Percentiles rank a stretch among this genome's conserved stretches.
Evolutionary conservation across 2,888 invertebrate genomes (phyloP).

Genomic region (Agrenia bidenticulata): DNA sequence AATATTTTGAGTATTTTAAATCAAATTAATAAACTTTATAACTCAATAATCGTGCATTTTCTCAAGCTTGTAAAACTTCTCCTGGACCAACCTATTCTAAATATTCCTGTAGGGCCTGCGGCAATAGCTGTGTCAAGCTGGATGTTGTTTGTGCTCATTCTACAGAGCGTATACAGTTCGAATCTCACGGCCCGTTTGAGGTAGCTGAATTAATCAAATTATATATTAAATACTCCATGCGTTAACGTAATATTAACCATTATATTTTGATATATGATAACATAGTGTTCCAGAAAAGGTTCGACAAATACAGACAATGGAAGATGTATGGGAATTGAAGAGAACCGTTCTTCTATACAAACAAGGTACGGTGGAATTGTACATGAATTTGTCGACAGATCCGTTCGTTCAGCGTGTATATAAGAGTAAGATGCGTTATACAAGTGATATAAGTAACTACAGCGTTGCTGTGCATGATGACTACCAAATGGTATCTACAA

Average conservation of each 20-base stretch:
- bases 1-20: neutral
- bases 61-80: slow-evolving; percentile 14
- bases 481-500: too few species aligned
- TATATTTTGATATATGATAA: too few species aligned
- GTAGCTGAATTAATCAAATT: slow-evolving; percentile 3
- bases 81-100: slow-evolving; percentile 21
- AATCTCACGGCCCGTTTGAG: slow-evolving; percentile 26
- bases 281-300: neutral
- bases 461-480: too few species aligned
- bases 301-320: slow-evolving; percentile 14
- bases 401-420: neutral
- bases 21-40: neutral
- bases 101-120: slow-evolving; percentile 22
- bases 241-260: too few species aligned
- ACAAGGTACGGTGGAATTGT: slow-evolving; percentile 15
- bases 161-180: slow-evolving; percentile 26
- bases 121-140: slow-evolving; percentile 20
- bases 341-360: slow-evolving; percentile 15
- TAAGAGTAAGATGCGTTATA: neutral
- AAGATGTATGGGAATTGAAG: slow-evolving; percentile 15
- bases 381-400: slow-evolving; percentile 4
- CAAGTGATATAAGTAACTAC: too few species aligned
- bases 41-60: neutral
- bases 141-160: slow-evolving; percentile 20
- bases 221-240: too few species aligned